These are phyloP conservation scores for Phenganax stokvisi DNA, from an alignment of 92 coral and sea anemone genomes.

Conservation along the genomic window DNA sequence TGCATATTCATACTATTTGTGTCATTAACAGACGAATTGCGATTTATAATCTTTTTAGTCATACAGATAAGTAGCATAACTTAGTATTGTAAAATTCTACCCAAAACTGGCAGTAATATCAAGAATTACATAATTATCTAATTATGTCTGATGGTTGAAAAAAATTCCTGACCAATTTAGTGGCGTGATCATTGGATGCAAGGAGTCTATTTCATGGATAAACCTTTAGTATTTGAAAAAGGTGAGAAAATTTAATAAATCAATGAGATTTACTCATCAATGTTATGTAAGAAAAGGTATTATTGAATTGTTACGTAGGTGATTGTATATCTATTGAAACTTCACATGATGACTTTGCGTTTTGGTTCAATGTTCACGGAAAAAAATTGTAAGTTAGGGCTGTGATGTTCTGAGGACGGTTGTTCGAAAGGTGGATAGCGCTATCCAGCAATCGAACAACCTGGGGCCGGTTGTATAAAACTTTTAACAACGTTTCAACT, in stretches of 20 bases:
- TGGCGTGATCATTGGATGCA: constrained; percentile 99
- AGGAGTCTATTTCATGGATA: constrained; percentile 78
- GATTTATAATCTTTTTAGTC: too few species aligned
- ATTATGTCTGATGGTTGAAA: neutral
- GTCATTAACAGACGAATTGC: too few species aligned
- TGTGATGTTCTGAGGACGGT: too few species aligned
- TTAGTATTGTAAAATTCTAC: neutral
- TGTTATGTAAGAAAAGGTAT: neutral
- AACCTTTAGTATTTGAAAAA: constrained; percentile 57
- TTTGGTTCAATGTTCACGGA: constrained; percentile 81
- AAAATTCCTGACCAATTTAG: constrained; percentile 31
- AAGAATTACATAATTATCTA: neutral
- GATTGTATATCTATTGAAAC: constrained; percentile 57
- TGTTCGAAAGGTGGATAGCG: too few species aligned
- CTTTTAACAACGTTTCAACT: too few species aligned
- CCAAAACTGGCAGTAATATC: too few species aligned
- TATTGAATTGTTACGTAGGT: constrained; percentile 36
- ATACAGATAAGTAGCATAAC: too few species aligned
- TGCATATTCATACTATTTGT: neutral
- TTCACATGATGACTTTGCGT: constrained; percentile 83
- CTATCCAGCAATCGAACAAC: too few species aligned
- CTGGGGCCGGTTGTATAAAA: too few species aligned
- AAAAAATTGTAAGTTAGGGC: constrained; percentile 29
- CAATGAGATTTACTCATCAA: neutral
- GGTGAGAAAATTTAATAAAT: constrained; percentile 43